Evolutionary conservation across 2,113 vertebrate genomes (phyloP).

Genomic region (Embiotoca jacksoni): DNA sequence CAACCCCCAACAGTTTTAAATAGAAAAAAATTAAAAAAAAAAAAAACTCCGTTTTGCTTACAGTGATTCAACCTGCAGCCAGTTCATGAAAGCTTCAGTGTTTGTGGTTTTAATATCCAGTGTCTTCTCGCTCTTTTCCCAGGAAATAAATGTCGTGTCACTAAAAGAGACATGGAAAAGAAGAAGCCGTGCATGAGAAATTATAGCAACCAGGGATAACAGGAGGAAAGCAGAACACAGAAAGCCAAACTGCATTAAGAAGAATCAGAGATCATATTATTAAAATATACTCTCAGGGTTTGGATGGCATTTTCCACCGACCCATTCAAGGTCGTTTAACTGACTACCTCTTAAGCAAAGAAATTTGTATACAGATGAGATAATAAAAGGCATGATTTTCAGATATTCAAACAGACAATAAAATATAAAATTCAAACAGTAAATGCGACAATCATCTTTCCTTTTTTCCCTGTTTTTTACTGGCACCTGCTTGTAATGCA

Average conservation of each 20-base stretch:
- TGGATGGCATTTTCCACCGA: too few relatives aligned
- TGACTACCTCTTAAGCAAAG: too few relatives aligned
- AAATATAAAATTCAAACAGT: too few relatives aligned
- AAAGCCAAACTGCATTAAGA: too few relatives aligned
- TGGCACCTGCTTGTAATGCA: too few relatives aligned
- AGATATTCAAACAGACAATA: too few relatives aligned
- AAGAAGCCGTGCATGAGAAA: slow-evolving; percentile 18
- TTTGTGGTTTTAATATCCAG: not conserved
- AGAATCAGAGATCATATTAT: not conserved
- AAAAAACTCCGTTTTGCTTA: slow-evolving; percentile 16
- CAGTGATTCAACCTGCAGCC: slow-evolving; percentile 14
- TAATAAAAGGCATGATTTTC: too few relatives aligned
- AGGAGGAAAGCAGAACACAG: not conserved
- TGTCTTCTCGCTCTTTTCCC: slow-evolving; percentile 8
- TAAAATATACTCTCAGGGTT: not conserved
- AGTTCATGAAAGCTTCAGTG: not conserved
- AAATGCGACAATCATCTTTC: too few relatives aligned
- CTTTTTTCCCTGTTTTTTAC: too few relatives aligned
- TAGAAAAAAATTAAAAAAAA: slow-evolving; percentile 41
- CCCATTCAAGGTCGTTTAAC: too few relatives aligned
- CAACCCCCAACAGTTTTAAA: slow-evolving; percentile 12
- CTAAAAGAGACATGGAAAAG: not conserved
- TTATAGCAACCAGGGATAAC: slow-evolving; percentile 2
- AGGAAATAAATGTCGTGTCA: not conserved
- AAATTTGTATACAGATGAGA: too few relatives aligned